Evolutionary conservation across 2,797 vertebrate species (phyloP), one percentile per base, ranked within the genome.

Genomic region (Cetoscarus ocellatus): DNA sequence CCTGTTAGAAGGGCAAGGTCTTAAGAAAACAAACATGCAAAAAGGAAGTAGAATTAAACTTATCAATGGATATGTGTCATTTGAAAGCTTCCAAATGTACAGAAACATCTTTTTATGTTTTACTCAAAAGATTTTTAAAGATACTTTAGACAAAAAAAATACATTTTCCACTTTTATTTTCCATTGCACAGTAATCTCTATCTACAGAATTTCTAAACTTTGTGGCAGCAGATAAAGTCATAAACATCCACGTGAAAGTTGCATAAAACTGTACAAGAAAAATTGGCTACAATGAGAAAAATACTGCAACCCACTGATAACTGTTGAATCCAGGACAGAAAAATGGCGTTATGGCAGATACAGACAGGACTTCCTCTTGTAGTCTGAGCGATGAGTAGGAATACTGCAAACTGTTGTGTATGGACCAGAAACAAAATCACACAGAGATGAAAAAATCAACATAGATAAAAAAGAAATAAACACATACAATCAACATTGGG

Each of bases 181-280:
- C 89, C 94, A 92, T 95, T 92, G 94, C 89, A 94, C 95, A 93
- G 88, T 95, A 88, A 94, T 93, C 94, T 96, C 92, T 95, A 94
- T 94, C 93, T 96, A 96, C 93, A 95, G 84, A 93, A 88, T 88
- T 92, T 95, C 94, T 95, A 90, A 95, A 95, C 93, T 92, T 93
- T 94, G 91, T 94, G 93, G 92, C 93, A 95, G 92, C 88, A 94
- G 92, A 93, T 94, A 95, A 92, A 94, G 92, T 94, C 93, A 93
- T 95, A 91, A 94, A 93, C 92, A 94, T 92, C 94, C 93, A 96
- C 93, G 94, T 90, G 79, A 95, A 94, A 95, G 90, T 94, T 91
- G 93, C 86, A 87, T 86, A 94, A 94, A 87, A 94, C 93, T 95
- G 91, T 88, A 94, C 88, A 96, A 93, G 92, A 93, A 94, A 27